Evolutionary conservation across 2,797 vertebrate genomes (phyloP).

Genomic region (Adrianichthys oophorus): DNA sequence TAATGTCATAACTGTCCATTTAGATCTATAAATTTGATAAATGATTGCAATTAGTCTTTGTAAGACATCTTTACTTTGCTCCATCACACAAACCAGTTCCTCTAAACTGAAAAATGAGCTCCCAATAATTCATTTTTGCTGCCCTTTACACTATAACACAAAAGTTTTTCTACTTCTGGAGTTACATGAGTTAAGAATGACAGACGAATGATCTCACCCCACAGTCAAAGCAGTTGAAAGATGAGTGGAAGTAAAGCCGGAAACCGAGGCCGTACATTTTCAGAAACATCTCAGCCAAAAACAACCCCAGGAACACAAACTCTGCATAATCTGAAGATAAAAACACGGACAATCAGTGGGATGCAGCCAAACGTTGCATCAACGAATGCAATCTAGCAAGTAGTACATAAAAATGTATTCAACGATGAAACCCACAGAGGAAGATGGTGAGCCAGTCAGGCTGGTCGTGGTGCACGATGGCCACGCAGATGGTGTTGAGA

Average conservation of each 20-base stretch:
- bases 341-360: not conserved
- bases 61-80: too few species aligned
- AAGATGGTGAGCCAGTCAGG: conserved; percentile 94
- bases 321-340: conserved; percentile 95
- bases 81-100: too few species aligned
- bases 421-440: conserved; percentile 85
- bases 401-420: not conserved
- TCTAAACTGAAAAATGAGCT: too few species aligned
- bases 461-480: conserved; percentile 98
- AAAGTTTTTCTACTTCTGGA: not conserved
- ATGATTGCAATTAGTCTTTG: too few species aligned
- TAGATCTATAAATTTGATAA: too few species aligned
- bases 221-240: conserved; percentile 99
- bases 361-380: conserved; percentile 6
- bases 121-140: too few species aligned
- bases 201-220: conserved; percentile 82
- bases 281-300: conserved; percentile 97
- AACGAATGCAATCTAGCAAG: not conserved
- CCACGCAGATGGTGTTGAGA: conserved; percentile 97
- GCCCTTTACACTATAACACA: too few species aligned
- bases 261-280: conserved; percentile 98
- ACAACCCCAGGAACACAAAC: conserved; percentile 97
- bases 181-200: conserved; percentile 8
- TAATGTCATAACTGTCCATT: not conserved
- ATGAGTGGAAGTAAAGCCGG: conserved; percentile 97